Evolutionary conservation across 2,888 invertebrate species (phyloP).

Genomic region (Ptychoptera contaminata): DNA sequence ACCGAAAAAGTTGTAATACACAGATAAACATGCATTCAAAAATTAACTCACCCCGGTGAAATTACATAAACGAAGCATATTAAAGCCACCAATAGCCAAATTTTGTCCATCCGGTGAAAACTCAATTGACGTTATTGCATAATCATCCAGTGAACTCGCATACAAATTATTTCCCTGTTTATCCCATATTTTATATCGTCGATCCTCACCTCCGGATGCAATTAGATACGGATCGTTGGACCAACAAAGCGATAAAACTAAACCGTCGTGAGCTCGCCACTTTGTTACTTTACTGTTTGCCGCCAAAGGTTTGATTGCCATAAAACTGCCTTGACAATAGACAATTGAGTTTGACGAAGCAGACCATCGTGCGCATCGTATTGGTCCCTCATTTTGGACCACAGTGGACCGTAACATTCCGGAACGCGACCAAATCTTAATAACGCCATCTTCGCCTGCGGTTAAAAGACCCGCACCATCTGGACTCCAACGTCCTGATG

Average conservation of each 20-base stretch:
- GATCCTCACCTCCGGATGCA: conserved; percentile 93
- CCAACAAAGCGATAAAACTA: conserved; percentile 88
- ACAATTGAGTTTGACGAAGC: conserved; percentile 52
- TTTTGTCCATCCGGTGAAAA: conserved; percentile 87
- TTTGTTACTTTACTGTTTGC: conserved; percentile 56
- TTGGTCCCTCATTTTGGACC: conserved; percentile 65
- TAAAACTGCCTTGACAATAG: conserved; percentile 49
- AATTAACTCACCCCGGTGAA: conserved; percentile 63
- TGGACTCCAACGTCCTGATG: conserved; percentile 83
- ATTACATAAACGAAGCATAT: conserved; percentile 83
- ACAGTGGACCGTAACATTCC: conserved; percentile 86
- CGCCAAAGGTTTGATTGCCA: conserved; percentile 55
- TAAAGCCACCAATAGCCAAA: conserved; percentile 86
- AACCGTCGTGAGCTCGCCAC: conserved; percentile 93
- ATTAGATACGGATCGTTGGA: conserved; percentile 82
- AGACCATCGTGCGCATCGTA: conserved; percentile 75
- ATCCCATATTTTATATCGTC: conserved; percentile 76
- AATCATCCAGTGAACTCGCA: conserved; percentile 68
- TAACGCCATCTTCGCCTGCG: conserved; percentile 93
- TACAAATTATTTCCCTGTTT: conserved; percentile 75
- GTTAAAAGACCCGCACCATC: conserved; percentile 88
- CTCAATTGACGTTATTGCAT: conserved; percentile 78
- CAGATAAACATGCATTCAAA: background rate
- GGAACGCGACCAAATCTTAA: conserved; percentile 94
- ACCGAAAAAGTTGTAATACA: background rate